A percentile compares a stretch with the other conserved stretches of the same genome.
Conservation (phyloP, 1,140 invertebrate genomes). For the Drepana arcuata region DNA sequence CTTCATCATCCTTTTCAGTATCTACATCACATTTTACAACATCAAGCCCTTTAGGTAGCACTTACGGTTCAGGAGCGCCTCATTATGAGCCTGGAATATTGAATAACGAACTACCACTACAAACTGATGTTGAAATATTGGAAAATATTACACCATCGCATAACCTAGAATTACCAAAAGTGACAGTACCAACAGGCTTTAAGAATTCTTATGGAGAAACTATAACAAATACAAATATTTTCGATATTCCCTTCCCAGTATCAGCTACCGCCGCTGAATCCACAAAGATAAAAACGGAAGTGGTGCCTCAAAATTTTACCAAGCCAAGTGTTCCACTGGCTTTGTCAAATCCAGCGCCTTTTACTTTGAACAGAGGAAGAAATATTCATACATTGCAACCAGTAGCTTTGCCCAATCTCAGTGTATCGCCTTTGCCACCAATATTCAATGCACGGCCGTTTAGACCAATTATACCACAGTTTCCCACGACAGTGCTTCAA, state of each 20-base stretch:
- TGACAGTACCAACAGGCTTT: constrained; percentile 38
- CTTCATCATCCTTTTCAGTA: constrained; percentile 19
- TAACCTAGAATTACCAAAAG: constrained; percentile 46
- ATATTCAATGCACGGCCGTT: constrained; percentile 74
- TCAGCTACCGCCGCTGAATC: constrained; percentile 53
- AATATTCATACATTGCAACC: constrained; percentile 65
- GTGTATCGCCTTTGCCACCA: constrained; percentile 69
- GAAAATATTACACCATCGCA: constrained; percentile 21
- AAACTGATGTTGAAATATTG: constrained; percentile 31
- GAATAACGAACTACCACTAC: constrained; percentile 29
- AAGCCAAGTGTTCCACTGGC: constrained; percentile 25
- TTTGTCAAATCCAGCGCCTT: constrained; percentile 53
- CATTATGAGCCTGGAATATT: constrained; percentile 20
- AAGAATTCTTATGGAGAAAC: constrained; percentile 60
- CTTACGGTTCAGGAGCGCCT: constrained; percentile 17
- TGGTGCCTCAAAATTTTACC: constrained; percentile 25
- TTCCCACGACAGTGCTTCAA: constrained; percentile 22
- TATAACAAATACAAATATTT: constrained; percentile 36
- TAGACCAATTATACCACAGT: constrained; percentile 25
- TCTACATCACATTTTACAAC: constrained; percentile 13
- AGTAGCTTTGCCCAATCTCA: constrained; percentile 72
- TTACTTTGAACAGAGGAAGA: constrained; percentile 50
- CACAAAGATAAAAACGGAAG: constrained; percentile 48
- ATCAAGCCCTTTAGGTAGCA: constrained; percentile 7
- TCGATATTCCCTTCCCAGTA: constrained; percentile 42